Conservation (phyloP, 92 coral and sea anemone species). For the Blastomussa wellsi region DNA sequence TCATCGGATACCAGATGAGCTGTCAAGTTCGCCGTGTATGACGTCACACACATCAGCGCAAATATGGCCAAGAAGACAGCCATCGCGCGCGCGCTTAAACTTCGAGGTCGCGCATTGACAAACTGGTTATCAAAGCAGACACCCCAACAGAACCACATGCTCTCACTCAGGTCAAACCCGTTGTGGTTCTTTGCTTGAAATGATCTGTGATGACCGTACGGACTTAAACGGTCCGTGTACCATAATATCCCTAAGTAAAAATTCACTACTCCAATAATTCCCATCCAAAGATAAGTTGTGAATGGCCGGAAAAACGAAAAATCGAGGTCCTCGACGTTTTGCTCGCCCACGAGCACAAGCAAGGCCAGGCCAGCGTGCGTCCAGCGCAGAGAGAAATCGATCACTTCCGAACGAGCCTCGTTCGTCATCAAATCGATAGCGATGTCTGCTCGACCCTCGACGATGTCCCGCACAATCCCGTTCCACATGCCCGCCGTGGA, state of each 20-base stretch:
- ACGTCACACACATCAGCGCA: constrained; percentile 80
- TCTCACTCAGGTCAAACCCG: constrained; percentile 70
- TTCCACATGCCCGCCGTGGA: constrained; percentile 72
- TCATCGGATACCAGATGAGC: constrained; percentile 89
- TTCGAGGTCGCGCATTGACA: constrained; percentile 67
- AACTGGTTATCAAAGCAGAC: constrained; percentile 92
- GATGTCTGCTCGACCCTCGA: constrained; percentile 68
- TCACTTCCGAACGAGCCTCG: constrained; percentile 83
- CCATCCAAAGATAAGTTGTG: constrained; percentile 73
- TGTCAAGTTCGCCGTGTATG: constrained; percentile 89
- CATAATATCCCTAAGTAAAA: constrained; percentile 65
- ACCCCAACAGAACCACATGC: constrained; percentile 96
- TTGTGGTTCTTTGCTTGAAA: constrained; percentile 32
- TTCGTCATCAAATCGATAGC: constrained; percentile 89
- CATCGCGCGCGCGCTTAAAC: constrained; percentile 82
- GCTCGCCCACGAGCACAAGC: constrained; percentile 83
- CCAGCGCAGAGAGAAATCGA: constrained; percentile 88
- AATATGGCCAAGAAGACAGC: constrained; percentile 80
- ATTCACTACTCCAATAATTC: constrained; percentile 78
- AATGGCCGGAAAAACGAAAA: constrained; percentile 81
- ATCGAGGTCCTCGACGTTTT: constrained; percentile 68
- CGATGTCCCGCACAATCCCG: constrained; percentile 75
- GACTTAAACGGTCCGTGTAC: constrained; percentile 76
- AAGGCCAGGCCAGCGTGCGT: constrained; percentile 85
- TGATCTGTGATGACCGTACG: constrained; percentile 63